Base-by-base conservation (phyloP, 2,113 vertebrate genomes). In the Capreolus pygargus region DNA sequence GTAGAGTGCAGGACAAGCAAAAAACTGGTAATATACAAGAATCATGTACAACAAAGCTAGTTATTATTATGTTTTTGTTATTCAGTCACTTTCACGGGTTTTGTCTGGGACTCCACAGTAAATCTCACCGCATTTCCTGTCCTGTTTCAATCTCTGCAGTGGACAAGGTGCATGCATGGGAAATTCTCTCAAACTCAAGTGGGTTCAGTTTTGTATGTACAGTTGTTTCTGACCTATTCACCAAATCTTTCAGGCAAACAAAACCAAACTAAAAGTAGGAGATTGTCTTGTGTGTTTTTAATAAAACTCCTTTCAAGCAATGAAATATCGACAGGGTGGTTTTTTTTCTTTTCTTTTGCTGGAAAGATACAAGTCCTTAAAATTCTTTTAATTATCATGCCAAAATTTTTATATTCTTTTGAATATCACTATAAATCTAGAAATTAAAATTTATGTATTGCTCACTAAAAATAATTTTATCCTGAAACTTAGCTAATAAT, bases 391-490 rank as follows among this genome's bases (percentile, higher is more conserved):
- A 61, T 60, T 70, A 45, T 97, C 91, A 90, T 78, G 96, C 55
- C 87, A 97, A 98, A 90, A 0, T 4, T 91, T 96, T 67, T 14
- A 96, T 86, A 95, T 98, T 94, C 28, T 93, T 95, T 74, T 93
- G 94, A 96, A 79, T 85, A 86, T 97, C 43, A 60, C 58, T 96
- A 52, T 90, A 92, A 96, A 82, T 61, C 96, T 86, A 93, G 39
- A 95, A 95, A 97, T 90, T 82, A 52, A 81, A 47, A 95, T 74
- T 97, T 97, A 86, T 82, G 78, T 96, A 84, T 96, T 92, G 67
- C 86, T 96, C 76, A 91, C 30, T 88, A 95, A 96, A 98, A 55
- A 55, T 76, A 96, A 81, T 97, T 97, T 97, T 97, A 97, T 45
- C 84, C 39, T 76, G 96, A 17, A 78, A 97, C 81, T 55, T 88